Conservation (phyloP, 2,797 vertebrate species). For the Lycodopsis pacificus region DNA sequence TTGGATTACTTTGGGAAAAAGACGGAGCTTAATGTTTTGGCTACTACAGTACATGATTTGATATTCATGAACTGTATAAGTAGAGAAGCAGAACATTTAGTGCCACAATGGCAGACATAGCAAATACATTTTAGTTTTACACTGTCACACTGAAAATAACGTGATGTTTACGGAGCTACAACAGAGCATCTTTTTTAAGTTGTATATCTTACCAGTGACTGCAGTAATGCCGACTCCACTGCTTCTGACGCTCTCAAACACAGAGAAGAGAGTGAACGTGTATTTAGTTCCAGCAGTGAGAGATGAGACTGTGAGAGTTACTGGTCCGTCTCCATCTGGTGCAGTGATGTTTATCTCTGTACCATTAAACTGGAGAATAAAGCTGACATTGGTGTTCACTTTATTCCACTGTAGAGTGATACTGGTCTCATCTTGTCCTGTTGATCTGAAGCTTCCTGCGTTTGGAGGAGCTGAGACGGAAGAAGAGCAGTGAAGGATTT, state of each 20-base stretch:
- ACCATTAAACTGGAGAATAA: slow-evolving; percentile 12
- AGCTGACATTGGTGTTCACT: background rate
- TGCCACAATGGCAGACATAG: background rate
- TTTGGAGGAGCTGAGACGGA: too few relatives aligned
- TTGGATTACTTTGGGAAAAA: too few relatives aligned
- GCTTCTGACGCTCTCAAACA: slow-evolving; percentile 11
- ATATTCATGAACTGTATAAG: too few relatives aligned
- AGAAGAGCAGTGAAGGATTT: too few relatives aligned
- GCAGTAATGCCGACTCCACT: slow-evolving; percentile 2
- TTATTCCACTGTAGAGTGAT: slow-evolving; percentile 52
- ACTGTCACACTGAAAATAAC: too few relatives aligned
- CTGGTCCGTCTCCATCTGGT: slow-evolving; percentile 8
- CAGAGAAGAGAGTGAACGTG: slow-evolving; percentile 29
- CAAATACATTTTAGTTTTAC: too few relatives aligned
- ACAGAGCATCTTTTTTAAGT: background rate
- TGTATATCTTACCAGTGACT: slow-evolving; percentile 6
- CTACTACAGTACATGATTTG: too few relatives aligned
- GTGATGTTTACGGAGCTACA: background rate
- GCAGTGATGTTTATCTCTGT: background rate
- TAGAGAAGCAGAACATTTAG: background rate
- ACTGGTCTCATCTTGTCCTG: slow-evolving; percentile 3
- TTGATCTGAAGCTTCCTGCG: background rate
- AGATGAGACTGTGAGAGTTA: slow-evolving; percentile 5
- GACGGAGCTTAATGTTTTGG: too few relatives aligned
- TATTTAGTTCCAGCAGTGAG: slow-evolving; percentile 22